Base-by-base conservation (phyloP, 2,113 vertebrate species). In the Chroicocephalus ridibundus region DNA sequence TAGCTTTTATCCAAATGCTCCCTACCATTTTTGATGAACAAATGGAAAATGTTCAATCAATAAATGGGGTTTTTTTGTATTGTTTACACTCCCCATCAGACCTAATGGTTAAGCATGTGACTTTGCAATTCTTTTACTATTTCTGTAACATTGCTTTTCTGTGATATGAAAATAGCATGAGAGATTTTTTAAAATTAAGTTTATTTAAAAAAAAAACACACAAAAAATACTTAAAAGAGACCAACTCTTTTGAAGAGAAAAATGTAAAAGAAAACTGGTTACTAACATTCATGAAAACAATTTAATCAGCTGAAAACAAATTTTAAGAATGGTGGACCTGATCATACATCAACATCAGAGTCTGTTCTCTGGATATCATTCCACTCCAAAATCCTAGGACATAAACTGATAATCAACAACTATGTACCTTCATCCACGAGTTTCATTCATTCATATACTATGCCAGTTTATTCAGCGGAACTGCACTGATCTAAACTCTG, bases 51-150 rank as follows among this genome's bases (percentile, higher is more conserved):
- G 1, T 2, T 38, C 29, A 60, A 47, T 52, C 13, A 77, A 47
- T 46, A 69, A 47, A 42, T 10, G 44, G 25, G 9, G 5, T 3
- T 0, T 0, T 18, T 74, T 42, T 31, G 19, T 46, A 57, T 16
- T n/a, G 11, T 60, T 83, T 42, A 60, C 6, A 34, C 10, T 57
- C 24, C 11, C 10, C 11, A 32, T 52, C 26, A 61, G 6, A 61
- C 7, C 15, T 32, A 47, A 62, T 29, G 10, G 61, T 66, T 52
- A 79, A 58, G 12, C 17, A 66, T 0, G 2, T 18, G 25, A 71
- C 25, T 83, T 76, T 52, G 16, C 34, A 82, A 54, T 31, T 71
- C 24, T 61, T 61, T 10, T 26, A 36, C 13, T 80, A 44, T n/a
- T 89, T 75, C 46, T 55, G 21, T 21, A 76, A 83, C 16, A 11